These are phyloP conservation scores for Geotria australis DNA, from an alignment of 2,797 vertebrate genomes.

Conservation along the genomic window DNA sequence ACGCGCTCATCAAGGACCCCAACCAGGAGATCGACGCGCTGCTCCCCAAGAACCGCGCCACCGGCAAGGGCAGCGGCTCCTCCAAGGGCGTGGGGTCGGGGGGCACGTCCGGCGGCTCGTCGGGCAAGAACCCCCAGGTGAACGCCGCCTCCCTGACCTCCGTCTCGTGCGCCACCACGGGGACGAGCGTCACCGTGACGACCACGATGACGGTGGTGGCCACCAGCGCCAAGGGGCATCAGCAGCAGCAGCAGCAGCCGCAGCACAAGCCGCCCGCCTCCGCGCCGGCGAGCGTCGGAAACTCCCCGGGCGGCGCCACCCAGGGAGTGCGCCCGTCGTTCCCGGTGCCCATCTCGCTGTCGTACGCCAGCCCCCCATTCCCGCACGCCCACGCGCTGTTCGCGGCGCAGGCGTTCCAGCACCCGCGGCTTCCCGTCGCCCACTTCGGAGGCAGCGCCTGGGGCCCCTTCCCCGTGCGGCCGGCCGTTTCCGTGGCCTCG, in stretches of 20 bases:
- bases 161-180: conserved; percentile 29
- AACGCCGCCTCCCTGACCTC: conserved; percentile 29
- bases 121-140: no score
- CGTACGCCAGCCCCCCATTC: conserved; percentile 37
- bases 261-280: conserved; percentile 23
- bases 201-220: conserved; percentile 37
- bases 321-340: conserved; percentile 58
- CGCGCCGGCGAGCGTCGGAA: conserved; percentile 40
- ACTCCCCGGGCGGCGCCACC: conserved; percentile 49
- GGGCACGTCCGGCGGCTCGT: no score
- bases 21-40: not conserved
- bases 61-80: conserved; percentile 15
- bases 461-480: conserved; percentile 91
- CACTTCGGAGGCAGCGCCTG: conserved; percentile 91
- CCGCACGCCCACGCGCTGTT: conserved; percentile 51
- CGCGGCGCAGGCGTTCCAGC: conserved; percentile 94
- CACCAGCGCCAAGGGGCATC: not conserved
- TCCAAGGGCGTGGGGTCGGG: conserved; percentile 8
- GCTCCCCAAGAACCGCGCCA: not conserved
- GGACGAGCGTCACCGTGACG: conserved; percentile 47
- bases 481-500: conserved; percentile 30
- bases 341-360: conserved; percentile 58
- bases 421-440: conserved; percentile 85
- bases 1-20: not conserved
- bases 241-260: no score